phyloP scores from a whole-genome alignment of 1,140 invertebrate genomes.

The Zaprionus ornatus region DNA sequence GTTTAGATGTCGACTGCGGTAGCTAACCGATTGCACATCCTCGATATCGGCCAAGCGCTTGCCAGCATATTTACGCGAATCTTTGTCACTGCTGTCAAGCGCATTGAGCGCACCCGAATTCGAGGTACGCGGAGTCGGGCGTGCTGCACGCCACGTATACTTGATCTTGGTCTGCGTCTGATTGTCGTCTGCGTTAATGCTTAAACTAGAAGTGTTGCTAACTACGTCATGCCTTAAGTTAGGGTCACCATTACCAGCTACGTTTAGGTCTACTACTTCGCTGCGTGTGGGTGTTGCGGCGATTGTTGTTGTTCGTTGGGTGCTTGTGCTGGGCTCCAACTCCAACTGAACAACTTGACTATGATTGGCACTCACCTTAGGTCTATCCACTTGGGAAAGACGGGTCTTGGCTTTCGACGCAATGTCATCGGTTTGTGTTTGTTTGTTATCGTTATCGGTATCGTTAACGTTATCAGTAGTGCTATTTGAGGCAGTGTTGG shows the following conservation, averaged over 20 bases:
- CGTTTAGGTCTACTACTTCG: slow-evolving; percentile 48
- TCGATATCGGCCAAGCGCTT: slow-evolving; percentile 55
- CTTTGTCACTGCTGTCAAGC: slow-evolving; percentile 42
- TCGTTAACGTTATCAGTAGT: slow-evolving; percentile 36
- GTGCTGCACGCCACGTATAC: slow-evolving; percentile 15
- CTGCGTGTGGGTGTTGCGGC: slow-evolving; percentile 13
- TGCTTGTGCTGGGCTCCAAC: slow-evolving; percentile 44
- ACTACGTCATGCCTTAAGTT: slow-evolving; percentile 78
- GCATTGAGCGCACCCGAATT: slow-evolving; percentile 14
- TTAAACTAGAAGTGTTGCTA: slow-evolving; percentile 67
- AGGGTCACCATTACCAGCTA: slow-evolving; percentile 77
- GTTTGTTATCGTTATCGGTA: slow-evolving; percentile 39
- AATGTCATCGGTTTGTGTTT: slow-evolving; percentile 56
- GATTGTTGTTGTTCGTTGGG: slow-evolving; percentile 44
- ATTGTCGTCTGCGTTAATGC: slow-evolving; percentile 28
- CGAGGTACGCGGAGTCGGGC: background rate
- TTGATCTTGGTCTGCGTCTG: slow-evolving; percentile 25
- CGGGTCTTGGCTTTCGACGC: slow-evolving; percentile 57
- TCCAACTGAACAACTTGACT: slow-evolving; percentile 36
- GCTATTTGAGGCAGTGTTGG: background rate
- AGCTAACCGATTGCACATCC: slow-evolving; percentile 18
- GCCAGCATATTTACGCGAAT: slow-evolving; percentile 68
- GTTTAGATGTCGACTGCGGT: slow-evolving; percentile 48
- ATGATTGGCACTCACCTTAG: slow-evolving; percentile 74
- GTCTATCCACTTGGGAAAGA: slow-evolving; percentile 71